These are phyloP conservation scores for Parelbella ahira DNA, from an alignment of 2,888 invertebrate species.

Conservation along the genomic window DNA sequence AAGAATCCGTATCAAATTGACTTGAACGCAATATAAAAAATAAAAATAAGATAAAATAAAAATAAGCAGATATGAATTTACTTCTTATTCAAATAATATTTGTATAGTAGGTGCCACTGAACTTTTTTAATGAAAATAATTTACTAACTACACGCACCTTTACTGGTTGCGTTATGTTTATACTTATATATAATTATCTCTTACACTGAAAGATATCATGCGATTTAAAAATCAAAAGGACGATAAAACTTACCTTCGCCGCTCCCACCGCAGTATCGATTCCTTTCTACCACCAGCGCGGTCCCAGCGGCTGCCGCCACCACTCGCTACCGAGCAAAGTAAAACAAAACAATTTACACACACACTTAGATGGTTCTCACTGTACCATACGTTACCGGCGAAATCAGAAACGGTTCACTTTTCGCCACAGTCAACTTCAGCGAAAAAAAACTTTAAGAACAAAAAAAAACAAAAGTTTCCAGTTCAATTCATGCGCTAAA, in stretches of 20 bases:
- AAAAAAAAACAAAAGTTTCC: slow-evolving; percentile 53
- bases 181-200: too few relatives aligned
- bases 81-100: too few relatives aligned
- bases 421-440: slow-evolving; percentile 52
- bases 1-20: too few relatives aligned
- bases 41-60: too few relatives aligned
- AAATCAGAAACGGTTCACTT: slow-evolving; percentile 59
- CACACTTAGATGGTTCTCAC: slow-evolving; percentile 62
- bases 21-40: too few relatives aligned
- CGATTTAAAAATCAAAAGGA: slow-evolving; percentile 29
- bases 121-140: too few relatives aligned
- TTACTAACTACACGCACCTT: too few relatives aligned
- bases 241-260: slow-evolving; percentile 64
- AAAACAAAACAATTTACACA: slow-evolving; percentile 72
- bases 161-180: too few relatives aligned
- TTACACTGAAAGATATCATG: too few relatives aligned
- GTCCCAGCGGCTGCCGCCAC: slow-evolving; percentile 49
- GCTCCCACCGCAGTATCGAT: slow-evolving; percentile 77
- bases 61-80: too few relatives aligned
- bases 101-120: too few relatives aligned
- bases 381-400: slow-evolving; percentile 52
- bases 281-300: slow-evolving; percentile 66
- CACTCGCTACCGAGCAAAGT: slow-evolving; percentile 60
- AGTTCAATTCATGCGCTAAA: slow-evolving; percentile 31
- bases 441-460: slow-evolving; percentile 57